Evolutionary conservation across 2,113 vertebrate genomes (phyloP), one percentile per base, ranked within the genome.

Genomic region (Burhinus oedicnemus): DNA sequence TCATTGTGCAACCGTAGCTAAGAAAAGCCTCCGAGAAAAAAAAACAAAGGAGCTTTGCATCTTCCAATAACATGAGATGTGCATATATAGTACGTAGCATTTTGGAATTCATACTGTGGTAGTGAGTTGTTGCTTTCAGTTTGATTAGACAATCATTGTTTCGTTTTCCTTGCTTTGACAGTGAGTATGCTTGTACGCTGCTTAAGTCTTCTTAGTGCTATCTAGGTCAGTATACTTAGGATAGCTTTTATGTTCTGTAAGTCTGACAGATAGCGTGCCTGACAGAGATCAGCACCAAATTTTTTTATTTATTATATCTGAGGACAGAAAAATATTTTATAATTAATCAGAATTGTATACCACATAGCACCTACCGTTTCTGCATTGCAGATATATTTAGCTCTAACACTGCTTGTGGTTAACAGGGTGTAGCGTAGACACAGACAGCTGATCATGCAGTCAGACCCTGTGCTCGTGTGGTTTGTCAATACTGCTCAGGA

Each of bases 301-400:
- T 87, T 93, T 83, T 96, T 85, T 87, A 95, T 96, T 97, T 94
- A 20, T 83, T 95, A 22, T 96, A 93, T 93, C 80, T 97, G 90
- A 97, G 87, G 95, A 85, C 82, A 95, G 96, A 91, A 93, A 95
- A 98, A 97, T 83, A 96, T 93, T 97, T 97, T 98, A 79, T 96
- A 95, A 95, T 95, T 93, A 93, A 95, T 96, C 86, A 93, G 91
- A 96, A 95, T 92, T 94, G 95, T 72, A 62, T 91, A 75, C 86
- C 95, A 97, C 91, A 95, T 70, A 97, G 97, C 97, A 97, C 96
- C 98, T 98, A 97, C 97, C 44, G 34, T 95, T 94, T 98, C 97
- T 96, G 97, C 95, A 96, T 97, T 98, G 98, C 98, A 97, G 98
- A 98, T 98, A 98, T 98, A 98, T 98, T 98, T 98, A 98, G 98